Base-by-base conservation (phyloP, 2,797 vertebrate genomes). In the Knipowitschia caucasica region DNA sequence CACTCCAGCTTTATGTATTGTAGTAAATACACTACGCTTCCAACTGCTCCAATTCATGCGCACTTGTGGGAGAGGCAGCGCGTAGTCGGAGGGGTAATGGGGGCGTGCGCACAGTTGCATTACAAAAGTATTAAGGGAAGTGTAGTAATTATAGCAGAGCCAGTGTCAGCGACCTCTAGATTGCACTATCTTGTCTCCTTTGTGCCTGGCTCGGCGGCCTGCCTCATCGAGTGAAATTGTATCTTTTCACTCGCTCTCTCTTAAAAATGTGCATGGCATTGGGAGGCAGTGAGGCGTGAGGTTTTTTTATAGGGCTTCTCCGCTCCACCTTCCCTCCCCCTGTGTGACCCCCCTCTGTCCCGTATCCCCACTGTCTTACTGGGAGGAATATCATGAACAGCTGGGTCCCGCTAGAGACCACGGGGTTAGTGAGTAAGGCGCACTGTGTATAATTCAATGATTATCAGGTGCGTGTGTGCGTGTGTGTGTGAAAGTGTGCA, bases 101-200 rank as follows among this genome's bases (percentile, higher is more conserved):
- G 70, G 51, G 56, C 67, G 73, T 73, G 64, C 39, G 43, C 55
- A 61, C 63, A 67, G 71, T 78, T 80, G 78, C 73, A 78, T 77
- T 78, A 67, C 78, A 84, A 77, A 79, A 82, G 84, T 89, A 86
- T 89, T 88, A 92, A 92, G 92, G 91, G 91, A 95, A 94, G 93
- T 93, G 90, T 91, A 94, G 84, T 96, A 95, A 98, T 98, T 96
- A 95, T 91, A 92, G 89, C 88, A 86, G 85, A 86, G 91, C 89
- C 88, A 39, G 83, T 93, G 93, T 93, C 93, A 83, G 79, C 86
- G 93, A 95, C 94, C 95, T 92, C 88, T 89, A 90, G 89, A 94
- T 95, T 93, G 92, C 92, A 92, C 92, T 94, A 94, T 95, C 92
- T 93, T 92, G 92, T 94, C 93, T 94, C 92, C 89, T 95, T 95